Evolutionary conservation across 2,888 invertebrate genomes (phyloP), one percentile per base, ranked within the genome.

Genomic region (Temnothorax unifasciatus): DNA sequence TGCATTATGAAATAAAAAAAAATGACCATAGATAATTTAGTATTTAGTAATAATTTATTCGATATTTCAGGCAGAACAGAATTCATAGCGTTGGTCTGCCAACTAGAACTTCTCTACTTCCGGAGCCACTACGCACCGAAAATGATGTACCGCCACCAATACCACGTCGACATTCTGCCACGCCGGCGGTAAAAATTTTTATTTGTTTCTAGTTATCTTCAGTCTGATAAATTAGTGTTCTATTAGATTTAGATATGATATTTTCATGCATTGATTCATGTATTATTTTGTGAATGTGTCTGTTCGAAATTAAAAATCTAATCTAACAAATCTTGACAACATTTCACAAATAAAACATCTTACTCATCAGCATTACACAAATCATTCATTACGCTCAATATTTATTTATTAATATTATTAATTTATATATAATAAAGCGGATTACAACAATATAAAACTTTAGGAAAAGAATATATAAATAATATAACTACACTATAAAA

Each of bases 41-140:
- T 15, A 44, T 63, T 57, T 52, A 38, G 34, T 15, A 18, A 2
- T 61, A 25, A 82, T 69, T 29, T 75, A 18, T 54, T 66, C 82
- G 54, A 25, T 54, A 82, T 90, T 89, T 54, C 89, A 94, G 94
- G 86, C 92, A 93, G 84, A 93, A 90, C 87, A 92, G 94, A 87
- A 94, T 93, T 47, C 93, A 94, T 87, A 94, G 94, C 87, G 92
- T 94, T 71, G 94, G 91, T 83, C 90, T 94, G 83, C 94, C 94
- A 47, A 88, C 91, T 8, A 92, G 92, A 76, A 91, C 91, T 76
- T 93, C 93, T 38, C 86, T 94, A n/a, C 89, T 93, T 85, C 90
- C 92, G 86, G 92, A 92, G 87, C 91, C 90, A 75, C 89, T 92
- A 69, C 88, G 90, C 64, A 86, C 89, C 84, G 93, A 90, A 89